Evolutionary conservation across 2,888 invertebrate genomes (phyloP).

Genomic region (Leptopilina syphax): DNA sequence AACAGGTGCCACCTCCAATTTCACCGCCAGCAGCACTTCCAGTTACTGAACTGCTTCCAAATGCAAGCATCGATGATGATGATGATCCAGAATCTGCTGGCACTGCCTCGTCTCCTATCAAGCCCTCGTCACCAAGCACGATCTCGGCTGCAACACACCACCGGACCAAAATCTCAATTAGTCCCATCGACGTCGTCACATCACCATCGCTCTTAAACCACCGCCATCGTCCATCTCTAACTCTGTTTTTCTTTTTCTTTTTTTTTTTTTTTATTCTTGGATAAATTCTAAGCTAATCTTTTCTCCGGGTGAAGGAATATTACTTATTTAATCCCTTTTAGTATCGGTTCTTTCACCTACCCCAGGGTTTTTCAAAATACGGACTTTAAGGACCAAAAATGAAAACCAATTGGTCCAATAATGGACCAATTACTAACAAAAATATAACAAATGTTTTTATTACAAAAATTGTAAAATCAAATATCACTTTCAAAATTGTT

Average conservation of each 20-base stretch:
- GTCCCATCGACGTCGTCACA: conserved; percentile 54
- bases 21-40: conserved; percentile 49
- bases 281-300: not conserved
- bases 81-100: conserved; percentile 31
- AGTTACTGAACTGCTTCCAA: conserved; percentile 46
- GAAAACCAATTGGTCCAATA: no score
- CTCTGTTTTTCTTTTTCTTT: no score
- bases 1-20: conserved; percentile 62
- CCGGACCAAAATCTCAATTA: conserved; percentile 66
- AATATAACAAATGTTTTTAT: no score
- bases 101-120: no score
- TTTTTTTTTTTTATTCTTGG: not conserved
- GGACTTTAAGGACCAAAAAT: no score
- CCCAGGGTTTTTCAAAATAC: no score
- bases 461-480: no score
- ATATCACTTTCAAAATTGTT: no score
- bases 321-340: no score
- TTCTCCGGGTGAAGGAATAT: no score
- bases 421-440: no score
- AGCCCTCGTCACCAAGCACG: conserved; percentile 36
- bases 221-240: conserved; percentile 44
- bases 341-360: no score
- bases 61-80: conserved; percentile 38
- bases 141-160: conserved; percentile 66
- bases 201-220: not conserved